Percentiles rank a stretch among this genome's conserved stretches.
These are phyloP conservation scores for Oncorhynchus nerka DNA, from an alignment of 2,113 vertebrate species.

Conservation along the genomic window DNA sequence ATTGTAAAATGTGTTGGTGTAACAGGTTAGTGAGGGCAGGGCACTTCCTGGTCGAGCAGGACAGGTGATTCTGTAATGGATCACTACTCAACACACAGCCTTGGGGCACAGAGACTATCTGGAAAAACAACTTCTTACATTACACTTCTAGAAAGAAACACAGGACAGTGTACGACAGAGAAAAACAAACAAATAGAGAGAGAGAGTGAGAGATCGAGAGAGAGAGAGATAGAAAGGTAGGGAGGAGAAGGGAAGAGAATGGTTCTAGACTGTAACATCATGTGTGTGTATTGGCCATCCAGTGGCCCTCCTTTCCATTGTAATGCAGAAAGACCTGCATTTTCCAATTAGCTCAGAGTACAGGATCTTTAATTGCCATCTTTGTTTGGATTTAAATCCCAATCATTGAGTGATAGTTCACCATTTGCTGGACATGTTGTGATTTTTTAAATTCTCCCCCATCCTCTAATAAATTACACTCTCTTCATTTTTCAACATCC, in stretches of 20 bases:
- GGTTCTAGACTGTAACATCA: neutral
- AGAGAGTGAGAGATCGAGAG: constrained; percentile 11
- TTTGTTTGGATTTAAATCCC: constrained; percentile 4
- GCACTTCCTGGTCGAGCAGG: constrained; percentile 48
- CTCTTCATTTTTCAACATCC: no score
- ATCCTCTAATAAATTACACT: no score
- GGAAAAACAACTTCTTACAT: neutral
- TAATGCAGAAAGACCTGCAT: constrained; percentile 39
- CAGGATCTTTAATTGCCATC: constrained; percentile 1
- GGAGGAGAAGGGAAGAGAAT: neutral
- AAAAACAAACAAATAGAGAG: neutral
- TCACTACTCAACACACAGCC: neutral
- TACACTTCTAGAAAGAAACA: neutral
- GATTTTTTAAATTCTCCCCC: no score
- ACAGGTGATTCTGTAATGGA: constrained; percentile 25
- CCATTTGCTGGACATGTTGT: neutral
- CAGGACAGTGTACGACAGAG: no score
- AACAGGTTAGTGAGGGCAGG: constrained; percentile 24
- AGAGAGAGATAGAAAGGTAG: neutral
- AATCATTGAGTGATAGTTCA: neutral
- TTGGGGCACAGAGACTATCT: neutral
- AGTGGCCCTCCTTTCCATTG: constrained; percentile 20
- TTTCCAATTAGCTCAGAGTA: constrained; percentile 1
- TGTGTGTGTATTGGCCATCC: constrained; percentile 45
- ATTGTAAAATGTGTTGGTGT: neutral